Evolutionary conservation across 2,888 invertebrate species (phyloP), one percentile per base, ranked within the genome.

Genomic region (Drosophila subsilvestris): DNA sequence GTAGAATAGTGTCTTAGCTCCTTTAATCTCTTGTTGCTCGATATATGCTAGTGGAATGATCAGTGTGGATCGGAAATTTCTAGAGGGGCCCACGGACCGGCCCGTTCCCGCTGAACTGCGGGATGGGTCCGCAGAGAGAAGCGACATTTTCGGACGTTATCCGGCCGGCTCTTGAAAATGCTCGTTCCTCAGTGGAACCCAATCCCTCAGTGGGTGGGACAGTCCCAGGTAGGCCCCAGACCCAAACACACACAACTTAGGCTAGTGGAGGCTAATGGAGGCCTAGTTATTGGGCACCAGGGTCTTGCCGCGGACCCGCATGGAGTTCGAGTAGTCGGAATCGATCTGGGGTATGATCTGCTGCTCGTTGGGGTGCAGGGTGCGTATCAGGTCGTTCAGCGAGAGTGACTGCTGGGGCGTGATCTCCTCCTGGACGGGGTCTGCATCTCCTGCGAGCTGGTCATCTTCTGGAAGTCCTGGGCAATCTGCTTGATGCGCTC

Each of bases 311-410:
- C 92, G 88, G 18, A 92, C 92, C 66, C 92, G 89, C 91, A 92
- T 92, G 59, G 92, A 92, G 75, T 92, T 92, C 18, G 92, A 92
- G 76, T 92, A 92, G 73, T 92, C 92, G 2, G 92, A 92, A 78
- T 92, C 92, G 62, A 92, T 92, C 85, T 92, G 92, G 37, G 92
- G 92, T 45, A 90, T 90, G 49, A 91, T 90, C 76, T 92, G 92
- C 63, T 92, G 91, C 27, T 92, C 92, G 60, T 90, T 91, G 37
- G 92, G 92, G 47, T 91, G 90, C 45, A 92, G 71, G 3, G 92
- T 92, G 62, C 92, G 91, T 70, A 92, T 91, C 44, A 92, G 84
- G 80, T 92, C 92, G 60, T 91, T 91, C 4, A 92, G 79, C 1
- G 92, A 92, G 25, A 92, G 85, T 62, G 92, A 92, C 20, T 92